phyloP scores from a whole-genome alignment of 2,888 invertebrate species.

The Drosophila pseudotakahashii region DNA sequence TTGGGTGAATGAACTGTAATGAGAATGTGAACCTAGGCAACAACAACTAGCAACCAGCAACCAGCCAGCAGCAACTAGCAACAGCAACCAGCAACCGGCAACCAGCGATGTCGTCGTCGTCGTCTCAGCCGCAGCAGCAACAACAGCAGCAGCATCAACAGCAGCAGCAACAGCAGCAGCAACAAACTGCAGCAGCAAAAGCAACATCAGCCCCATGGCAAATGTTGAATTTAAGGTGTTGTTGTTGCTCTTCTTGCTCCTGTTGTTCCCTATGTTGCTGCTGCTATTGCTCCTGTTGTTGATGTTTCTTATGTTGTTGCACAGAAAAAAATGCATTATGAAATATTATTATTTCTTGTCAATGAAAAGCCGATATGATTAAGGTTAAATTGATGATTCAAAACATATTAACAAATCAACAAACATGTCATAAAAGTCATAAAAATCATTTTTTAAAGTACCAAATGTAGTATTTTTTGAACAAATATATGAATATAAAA shows the following conservation, averaged over 20 bases:
- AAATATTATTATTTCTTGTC: no score
- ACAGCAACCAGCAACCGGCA: constrained; percentile 14
- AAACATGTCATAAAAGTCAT: no score
- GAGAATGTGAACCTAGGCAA: constrained; percentile 80
- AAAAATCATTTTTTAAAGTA: no score
- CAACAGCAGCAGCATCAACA: constrained; percentile 20
- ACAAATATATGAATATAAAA: no score
- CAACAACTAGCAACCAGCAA: constrained; percentile 22
- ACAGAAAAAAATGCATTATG: no score
- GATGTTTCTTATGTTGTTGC: constrained; percentile 5
- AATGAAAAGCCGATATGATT: no score
- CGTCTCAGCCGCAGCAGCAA: constrained; percentile 23
- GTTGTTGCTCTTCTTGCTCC: constrained; percentile 17
- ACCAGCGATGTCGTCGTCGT: constrained; percentile 21
- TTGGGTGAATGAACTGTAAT: constrained; percentile 81
- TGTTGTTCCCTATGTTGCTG: constrained; percentile 24
- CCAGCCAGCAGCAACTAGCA: constrained; percentile 10
- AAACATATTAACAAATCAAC: no score
- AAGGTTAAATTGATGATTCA: no score
- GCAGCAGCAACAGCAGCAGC: constrained; percentile 24
- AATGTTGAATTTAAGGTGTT: constrained; percentile 66
- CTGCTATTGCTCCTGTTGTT: constrained; percentile 3
- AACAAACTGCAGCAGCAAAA: constrained; percentile 28
- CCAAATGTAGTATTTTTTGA: no score
- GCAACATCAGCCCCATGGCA: constrained; percentile 33